phyloP scores from a whole-genome alignment of 2,797 vertebrate genomes.

The Chromis chromis region DNA sequence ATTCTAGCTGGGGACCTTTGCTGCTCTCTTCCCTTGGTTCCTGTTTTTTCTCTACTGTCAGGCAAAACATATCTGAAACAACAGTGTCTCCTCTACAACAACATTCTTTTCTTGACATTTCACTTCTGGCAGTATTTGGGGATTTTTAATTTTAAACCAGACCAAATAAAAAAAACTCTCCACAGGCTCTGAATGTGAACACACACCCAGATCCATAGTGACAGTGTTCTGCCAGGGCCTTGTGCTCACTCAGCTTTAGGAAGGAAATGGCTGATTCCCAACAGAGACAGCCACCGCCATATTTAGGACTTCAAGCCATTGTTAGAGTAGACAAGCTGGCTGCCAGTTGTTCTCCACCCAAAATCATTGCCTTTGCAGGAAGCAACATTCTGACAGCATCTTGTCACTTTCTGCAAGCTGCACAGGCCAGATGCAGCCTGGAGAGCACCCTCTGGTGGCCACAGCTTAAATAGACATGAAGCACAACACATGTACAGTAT shows the following conservation, averaged over 20 bases:
- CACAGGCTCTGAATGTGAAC: slow-evolving; percentile 34
- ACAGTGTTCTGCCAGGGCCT: slow-evolving; percentile 66
- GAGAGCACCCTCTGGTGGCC: slow-evolving; percentile 72
- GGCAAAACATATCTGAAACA: slow-evolving; percentile 6
- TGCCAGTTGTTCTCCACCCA: slow-evolving; percentile 91
- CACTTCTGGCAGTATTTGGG: slow-evolving; percentile 12
- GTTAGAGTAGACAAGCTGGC: slow-evolving; percentile 89
- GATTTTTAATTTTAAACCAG: slow-evolving; percentile 25
- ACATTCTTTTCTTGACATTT: slow-evolving; percentile 20
- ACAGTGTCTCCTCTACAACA: neutral
- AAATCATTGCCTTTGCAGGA: slow-evolving; percentile 87
- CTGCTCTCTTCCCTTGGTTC: slow-evolving; percentile 1
- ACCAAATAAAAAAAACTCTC: slow-evolving; percentile 16
- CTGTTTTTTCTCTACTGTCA: neutral
- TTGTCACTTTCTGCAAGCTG: slow-evolving; percentile 47
- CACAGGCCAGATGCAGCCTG: neutral
- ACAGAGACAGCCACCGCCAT: slow-evolving; percentile 85
- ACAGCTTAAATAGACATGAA: neutral
- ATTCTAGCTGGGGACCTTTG: slow-evolving; percentile 9
- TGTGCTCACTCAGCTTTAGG: slow-evolving; percentile 93
- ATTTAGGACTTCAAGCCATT: slow-evolving; percentile 91
- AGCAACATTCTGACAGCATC: slow-evolving; percentile 84
- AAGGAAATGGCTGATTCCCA: slow-evolving; percentile 92
- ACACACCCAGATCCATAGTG: slow-evolving; percentile 65
- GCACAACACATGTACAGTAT: neutral